Percentiles rank a stretch among this genome's conserved stretches.
phyloP scores from a whole-genome alignment of 1,140 invertebrate genomes.

The Homarus americanus region DNA sequence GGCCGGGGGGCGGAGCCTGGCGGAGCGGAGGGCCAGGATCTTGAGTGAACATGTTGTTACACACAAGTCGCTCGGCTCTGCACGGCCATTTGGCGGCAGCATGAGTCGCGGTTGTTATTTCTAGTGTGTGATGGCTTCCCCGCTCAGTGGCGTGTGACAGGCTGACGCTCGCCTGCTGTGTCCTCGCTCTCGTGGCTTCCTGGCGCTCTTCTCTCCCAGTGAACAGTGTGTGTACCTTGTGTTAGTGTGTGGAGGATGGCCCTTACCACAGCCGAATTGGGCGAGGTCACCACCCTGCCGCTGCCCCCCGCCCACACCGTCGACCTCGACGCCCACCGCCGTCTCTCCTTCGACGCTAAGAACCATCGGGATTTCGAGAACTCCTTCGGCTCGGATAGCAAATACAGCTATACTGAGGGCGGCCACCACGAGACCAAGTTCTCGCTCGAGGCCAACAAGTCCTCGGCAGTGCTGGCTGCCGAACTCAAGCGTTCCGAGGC shows the following conservation, averaged over 20 bases:
- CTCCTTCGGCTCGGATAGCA: slow-evolving; percentile 37
- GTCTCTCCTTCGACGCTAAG: slow-evolving; percentile 40
- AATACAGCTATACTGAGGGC: slow-evolving; percentile 41
- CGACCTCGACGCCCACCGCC: slow-evolving; percentile 44
- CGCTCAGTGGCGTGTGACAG: slow-evolving; percentile 39
- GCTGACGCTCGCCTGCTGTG: slow-evolving; percentile 15
- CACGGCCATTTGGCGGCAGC: slow-evolving; percentile 53
- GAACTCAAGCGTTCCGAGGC: slow-evolving; percentile 54
- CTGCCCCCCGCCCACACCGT: slow-evolving; percentile 38
- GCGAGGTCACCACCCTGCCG: slow-evolving; percentile 33
- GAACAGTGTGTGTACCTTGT: background rate
- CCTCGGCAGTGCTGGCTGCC: slow-evolving; percentile 27
- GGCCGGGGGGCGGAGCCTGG: background rate
- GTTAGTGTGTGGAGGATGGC: slow-evolving; percentile 43
- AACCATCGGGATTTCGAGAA: slow-evolving; percentile 58
- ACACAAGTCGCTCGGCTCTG: slow-evolving; percentile 29
- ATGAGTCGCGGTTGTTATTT: slow-evolving; percentile 31
- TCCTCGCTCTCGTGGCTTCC: background rate
- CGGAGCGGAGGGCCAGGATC: slow-evolving; percentile 15
- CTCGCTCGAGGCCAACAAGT: slow-evolving; percentile 43
- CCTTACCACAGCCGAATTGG: slow-evolving; percentile 56
- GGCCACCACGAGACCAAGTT: slow-evolving; percentile 46
- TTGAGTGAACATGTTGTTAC: slow-evolving; percentile 58
- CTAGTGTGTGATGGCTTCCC: slow-evolving; percentile 47
- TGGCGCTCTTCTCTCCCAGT: background rate